These are phyloP conservation scores for Erythrocebus patas DNA, from an alignment of 2,113 vertebrate genomes.

Conservation along the genomic window DNA sequence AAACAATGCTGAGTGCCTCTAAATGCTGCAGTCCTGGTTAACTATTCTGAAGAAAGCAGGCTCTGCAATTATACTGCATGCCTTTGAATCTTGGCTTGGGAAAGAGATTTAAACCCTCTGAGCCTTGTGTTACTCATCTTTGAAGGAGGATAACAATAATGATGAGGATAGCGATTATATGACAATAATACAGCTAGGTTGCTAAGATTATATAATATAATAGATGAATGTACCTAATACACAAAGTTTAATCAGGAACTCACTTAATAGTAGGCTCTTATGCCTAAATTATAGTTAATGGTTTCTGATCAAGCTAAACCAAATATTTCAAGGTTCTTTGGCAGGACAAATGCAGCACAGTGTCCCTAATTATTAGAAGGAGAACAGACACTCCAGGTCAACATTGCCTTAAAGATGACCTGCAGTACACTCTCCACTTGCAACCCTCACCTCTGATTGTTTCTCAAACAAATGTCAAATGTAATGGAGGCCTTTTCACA, in stretches of 20 bases:
- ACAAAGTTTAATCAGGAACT: not conserved
- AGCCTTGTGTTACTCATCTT: not conserved
- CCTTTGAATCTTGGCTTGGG: not conserved
- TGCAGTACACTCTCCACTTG: not conserved
- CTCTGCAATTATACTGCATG: not conserved
- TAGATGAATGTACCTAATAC: not conserved
- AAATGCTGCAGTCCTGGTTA: not conserved
- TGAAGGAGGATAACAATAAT: not conserved
- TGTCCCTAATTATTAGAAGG: not conserved
- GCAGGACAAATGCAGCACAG: not conserved
- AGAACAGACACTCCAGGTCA: not conserved
- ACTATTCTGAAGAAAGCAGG: not conserved
- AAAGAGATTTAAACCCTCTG: not conserved
- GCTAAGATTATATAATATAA: not conserved
- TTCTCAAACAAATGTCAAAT: not conserved
- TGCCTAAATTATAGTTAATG: not conserved
- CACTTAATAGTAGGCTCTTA: not conserved
- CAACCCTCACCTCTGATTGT: not conserved
- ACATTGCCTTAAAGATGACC: not conserved
- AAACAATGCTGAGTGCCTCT: not conserved
- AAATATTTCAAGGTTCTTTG: not conserved
- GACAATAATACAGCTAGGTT: not conserved
- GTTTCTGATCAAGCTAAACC: not conserved
- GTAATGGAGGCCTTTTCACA: not conserved
- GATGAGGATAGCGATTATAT: not conserved